phyloP scores from a whole-genome alignment of 1,140 invertebrate genomes.

The Odontomachus brunneus region DNA sequence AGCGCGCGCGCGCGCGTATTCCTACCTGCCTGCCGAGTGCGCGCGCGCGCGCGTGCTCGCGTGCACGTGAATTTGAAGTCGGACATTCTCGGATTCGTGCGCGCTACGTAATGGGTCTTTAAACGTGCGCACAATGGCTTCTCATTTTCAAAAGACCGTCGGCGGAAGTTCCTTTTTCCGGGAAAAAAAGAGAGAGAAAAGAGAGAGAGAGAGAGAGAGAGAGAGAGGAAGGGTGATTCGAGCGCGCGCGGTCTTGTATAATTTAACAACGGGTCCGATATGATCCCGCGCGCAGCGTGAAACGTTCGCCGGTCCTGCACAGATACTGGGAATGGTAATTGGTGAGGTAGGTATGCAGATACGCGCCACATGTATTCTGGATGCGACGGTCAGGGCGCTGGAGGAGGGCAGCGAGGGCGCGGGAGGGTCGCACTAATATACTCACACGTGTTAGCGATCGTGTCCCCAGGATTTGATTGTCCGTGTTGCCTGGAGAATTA shows the following conservation, averaged over 20 bases:
- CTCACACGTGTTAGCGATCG: conserved; percentile 79
- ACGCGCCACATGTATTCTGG: conserved; percentile 76
- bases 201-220: background rate
- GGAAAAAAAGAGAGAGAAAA: background rate
- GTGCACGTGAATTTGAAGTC: no score
- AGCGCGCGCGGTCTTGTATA: conserved; percentile 49
- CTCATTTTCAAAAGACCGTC: background rate
- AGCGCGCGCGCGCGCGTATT: background rate
- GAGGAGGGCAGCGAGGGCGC: conserved; percentile 1
- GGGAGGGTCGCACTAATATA: conserved; percentile 74
- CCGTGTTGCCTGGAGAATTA: conserved; percentile 80
- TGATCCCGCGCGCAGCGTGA: conserved; percentile 68
- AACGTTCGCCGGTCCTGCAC: conserved; percentile 66
- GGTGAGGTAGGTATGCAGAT: conserved; percentile 78
- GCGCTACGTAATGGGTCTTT: conserved; percentile 19
- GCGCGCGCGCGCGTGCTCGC: background rate
- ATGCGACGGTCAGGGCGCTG: background rate
- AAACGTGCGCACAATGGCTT: conserved; percentile 21
- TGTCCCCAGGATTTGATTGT: conserved; percentile 80
- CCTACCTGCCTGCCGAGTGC: background rate
- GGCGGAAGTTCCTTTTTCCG: background rate
- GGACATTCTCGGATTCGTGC: background rate
- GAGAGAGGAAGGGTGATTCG: background rate
- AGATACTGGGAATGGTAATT: conserved; percentile 77
- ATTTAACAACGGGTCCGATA: conserved; percentile 73